Conservation (phyloP, 1,140 invertebrate genomes). For the Sycobia sp. region DNA sequence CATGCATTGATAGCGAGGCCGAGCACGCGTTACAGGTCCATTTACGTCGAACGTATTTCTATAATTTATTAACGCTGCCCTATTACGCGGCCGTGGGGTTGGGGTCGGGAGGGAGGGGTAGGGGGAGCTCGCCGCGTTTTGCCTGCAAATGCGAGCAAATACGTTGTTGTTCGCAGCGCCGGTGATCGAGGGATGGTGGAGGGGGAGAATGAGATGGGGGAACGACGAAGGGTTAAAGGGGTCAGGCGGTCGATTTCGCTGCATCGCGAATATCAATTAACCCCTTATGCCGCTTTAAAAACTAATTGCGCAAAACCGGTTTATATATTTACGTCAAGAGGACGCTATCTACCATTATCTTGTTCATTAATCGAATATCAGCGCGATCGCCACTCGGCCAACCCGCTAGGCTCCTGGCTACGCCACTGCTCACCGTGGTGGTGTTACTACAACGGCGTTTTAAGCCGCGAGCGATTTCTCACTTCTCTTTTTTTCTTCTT, state of each 20-base stretch:
- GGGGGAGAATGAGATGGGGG: background rate
- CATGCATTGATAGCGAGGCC: constrained; percentile 7
- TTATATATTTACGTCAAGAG: constrained; percentile 12
- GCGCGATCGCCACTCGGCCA: background rate
- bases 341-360: constrained; percentile 24
- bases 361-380: constrained; percentile 23
- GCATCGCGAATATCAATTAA: constrained; percentile 28
- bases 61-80: constrained; percentile 29
- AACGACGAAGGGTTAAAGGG: no score
- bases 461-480: constrained; percentile 25
- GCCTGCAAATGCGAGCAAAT: constrained; percentile 15
- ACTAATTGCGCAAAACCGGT: constrained; percentile 15
- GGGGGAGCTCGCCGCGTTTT: no score
- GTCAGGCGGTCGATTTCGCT: no score
- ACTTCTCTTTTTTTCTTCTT: no score
- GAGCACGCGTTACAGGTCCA: constrained; percentile 8
- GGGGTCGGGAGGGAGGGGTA: no score
- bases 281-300: constrained; percentile 9
- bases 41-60: constrained; percentile 32
- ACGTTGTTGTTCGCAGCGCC: background rate
- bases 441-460: background rate
- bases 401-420: background rate
- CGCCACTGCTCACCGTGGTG: background rate
- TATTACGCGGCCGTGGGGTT: background rate
- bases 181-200: background rate